Evolutionary conservation across 2,797 vertebrate species (phyloP).

Genomic region (Pipistrellus pygmaeus): DNA sequence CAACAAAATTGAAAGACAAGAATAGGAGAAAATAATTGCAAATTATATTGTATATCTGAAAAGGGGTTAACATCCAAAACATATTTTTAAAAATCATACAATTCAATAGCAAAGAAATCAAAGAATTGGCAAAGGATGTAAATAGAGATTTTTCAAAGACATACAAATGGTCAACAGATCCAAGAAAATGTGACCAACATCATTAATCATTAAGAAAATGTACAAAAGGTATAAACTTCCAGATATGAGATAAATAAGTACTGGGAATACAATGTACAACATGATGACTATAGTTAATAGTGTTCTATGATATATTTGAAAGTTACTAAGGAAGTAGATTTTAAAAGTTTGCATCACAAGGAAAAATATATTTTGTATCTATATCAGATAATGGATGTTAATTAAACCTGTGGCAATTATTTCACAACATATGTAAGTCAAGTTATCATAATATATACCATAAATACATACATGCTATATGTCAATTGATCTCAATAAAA

Average conservation of each 20-base stretch:
- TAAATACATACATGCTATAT: not conserved
- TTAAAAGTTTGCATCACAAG: not conserved
- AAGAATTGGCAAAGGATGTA: not conserved
- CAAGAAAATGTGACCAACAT: not conserved
- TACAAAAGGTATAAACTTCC: not conserved
- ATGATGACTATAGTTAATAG: not conserved
- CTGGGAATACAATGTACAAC: not conserved
- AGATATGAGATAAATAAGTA: not conserved
- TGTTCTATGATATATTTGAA: not conserved
- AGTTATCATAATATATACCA: not conserved
- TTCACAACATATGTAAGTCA: not conserved
- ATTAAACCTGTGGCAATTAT: not conserved
- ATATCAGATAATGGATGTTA: not conserved
- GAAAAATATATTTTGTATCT: not conserved
- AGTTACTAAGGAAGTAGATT: not conserved
- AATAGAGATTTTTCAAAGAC: not conserved
- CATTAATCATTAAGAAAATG: not conserved
- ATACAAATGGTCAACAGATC: not conserved
- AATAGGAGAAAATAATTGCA: not conserved
- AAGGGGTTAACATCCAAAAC: not conserved
- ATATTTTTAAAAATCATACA: not conserved
- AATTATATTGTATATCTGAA: not conserved
- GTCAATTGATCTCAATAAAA: not conserved
- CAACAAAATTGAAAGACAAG: not conserved
- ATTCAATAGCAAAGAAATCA: not conserved